Percentiles rank a stretch among this genome's conserved stretches.
These are phyloP conservation scores for Neuroterus valhalla DNA, from an alignment of 1,140 invertebrate species.

Conservation along the genomic window DNA sequence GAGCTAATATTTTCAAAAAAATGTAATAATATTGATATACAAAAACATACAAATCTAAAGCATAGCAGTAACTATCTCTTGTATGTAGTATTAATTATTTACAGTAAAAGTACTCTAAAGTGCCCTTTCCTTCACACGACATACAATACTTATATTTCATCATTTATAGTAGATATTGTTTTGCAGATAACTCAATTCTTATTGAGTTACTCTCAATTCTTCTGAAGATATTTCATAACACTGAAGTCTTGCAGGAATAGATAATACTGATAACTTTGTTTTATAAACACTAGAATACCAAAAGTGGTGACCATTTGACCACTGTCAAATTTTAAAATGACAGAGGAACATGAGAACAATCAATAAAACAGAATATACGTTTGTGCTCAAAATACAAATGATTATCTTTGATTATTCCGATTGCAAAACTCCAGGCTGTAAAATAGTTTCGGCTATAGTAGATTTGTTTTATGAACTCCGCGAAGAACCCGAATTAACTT, in stretches of 20 bases:
- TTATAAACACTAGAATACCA: too few species aligned
- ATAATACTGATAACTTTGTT: not conserved
- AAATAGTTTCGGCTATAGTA: constrained; percentile 33
- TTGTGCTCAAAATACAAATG: not conserved
- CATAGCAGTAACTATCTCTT: constrained; percentile 37
- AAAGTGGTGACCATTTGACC: too few species aligned
- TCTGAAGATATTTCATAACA: not conserved
- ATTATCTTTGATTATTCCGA: constrained; percentile 7
- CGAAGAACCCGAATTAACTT: too few species aligned
- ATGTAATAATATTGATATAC: constrained; percentile 51
- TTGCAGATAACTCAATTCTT: not conserved
- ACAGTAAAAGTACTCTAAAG: constrained; percentile 39
- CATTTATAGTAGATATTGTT: not conserved
- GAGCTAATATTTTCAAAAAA: constrained; percentile 27
- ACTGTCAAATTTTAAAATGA: too few species aligned
- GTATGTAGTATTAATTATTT: constrained; percentile 38
- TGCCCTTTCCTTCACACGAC: constrained; percentile 22
- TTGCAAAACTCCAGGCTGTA: constrained; percentile 33
- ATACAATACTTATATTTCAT: constrained; percentile 18
- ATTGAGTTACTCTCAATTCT: too few species aligned
- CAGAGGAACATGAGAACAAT: too few species aligned
- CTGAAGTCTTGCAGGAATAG: not conserved
- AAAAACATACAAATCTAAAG: constrained; percentile 61
- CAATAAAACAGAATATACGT: too few species aligned
- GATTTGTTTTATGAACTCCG: too few species aligned